A percentile compares a stretch with the other conserved stretches of the same genome.
Evolutionary conservation across 2,113 vertebrate genomes (phyloP).

Genomic region (Myotis brandtii): DNA sequence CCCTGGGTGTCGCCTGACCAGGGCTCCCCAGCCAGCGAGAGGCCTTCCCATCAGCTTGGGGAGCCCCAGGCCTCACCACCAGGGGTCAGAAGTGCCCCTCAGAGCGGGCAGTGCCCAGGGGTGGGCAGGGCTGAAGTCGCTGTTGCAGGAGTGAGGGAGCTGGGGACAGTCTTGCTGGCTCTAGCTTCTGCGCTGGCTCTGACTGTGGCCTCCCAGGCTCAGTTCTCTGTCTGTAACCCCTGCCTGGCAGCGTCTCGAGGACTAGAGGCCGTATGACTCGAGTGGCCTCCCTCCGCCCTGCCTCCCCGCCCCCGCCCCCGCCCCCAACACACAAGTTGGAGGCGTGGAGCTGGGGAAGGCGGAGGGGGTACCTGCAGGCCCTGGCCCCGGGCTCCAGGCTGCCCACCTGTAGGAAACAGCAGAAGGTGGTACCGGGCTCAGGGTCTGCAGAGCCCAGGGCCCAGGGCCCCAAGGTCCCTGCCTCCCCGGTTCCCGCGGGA

Average conservation of each 20-base stretch:
- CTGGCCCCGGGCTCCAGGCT: not conserved
- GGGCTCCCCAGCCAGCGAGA: too few relatives aligned
- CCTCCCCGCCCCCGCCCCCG: not conserved
- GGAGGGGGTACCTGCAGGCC: not conserved
- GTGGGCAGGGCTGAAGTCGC: not conserved
- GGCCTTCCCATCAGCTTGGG: not conserved
- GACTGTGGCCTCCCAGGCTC: not conserved
- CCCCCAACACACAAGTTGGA: not conserved
- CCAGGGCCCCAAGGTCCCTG: not conserved
- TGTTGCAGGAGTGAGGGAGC: rapidly evolving
- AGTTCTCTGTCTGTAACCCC: not conserved
- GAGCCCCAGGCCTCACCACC: not conserved
- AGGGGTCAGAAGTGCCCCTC: not conserved
- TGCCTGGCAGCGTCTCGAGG: not conserved
- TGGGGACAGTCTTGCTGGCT: not conserved
- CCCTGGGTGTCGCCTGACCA: not conserved
- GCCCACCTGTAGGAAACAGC: not conserved
- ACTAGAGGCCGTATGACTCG: rapidly evolving
- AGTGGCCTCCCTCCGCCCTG: not conserved
- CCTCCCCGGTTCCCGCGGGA: not conserved
- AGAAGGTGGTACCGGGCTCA: not conserved
- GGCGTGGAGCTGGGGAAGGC: rapidly evolving
- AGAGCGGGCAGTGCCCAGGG: not conserved
- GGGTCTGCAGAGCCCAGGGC: not conserved
- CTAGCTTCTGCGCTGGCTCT: not conserved